Conservation (phyloP, 2,888 invertebrate genomes). For the Pristionchus mayeri region DNA sequence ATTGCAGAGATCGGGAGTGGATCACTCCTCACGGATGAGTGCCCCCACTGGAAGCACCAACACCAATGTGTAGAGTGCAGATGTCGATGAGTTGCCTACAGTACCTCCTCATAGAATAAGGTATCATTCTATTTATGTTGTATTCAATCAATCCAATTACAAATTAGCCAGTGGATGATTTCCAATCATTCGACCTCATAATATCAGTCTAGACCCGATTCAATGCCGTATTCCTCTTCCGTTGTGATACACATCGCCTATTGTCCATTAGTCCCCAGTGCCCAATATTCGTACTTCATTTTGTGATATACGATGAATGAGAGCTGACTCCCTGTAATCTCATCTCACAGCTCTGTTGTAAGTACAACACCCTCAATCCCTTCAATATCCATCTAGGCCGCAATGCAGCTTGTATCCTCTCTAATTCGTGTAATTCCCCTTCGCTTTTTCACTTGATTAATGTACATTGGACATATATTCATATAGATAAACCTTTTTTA, state of each 20-base stretch:
- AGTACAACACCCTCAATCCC: conserved; percentile 16
- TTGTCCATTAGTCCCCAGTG: not conserved
- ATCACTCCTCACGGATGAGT: conserved; percentile 31
- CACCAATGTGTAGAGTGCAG: conserved; percentile 46
- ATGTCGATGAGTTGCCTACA: conserved; percentile 59
- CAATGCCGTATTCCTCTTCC: conserved; percentile 26
- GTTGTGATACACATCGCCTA: conserved; percentile 28
- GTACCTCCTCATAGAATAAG: not conserved
- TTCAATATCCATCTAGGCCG: conserved; percentile 10
- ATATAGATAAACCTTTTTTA: conserved; percentile 33
- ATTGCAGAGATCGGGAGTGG: conserved; percentile 34
- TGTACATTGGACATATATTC: conserved; percentile 28
- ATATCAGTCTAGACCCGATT: conserved; percentile 42
- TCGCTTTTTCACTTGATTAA: conserved; percentile 35
- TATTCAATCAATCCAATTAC: conserved; percentile 11
- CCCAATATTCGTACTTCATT: not conserved
- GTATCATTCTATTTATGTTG: conserved; percentile 14
- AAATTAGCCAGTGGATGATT: conserved; percentile 20
- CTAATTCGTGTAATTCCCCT: conserved; percentile 28
- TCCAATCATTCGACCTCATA: not conserved
- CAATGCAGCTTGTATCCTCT: conserved; percentile 41
- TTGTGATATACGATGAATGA: conserved; percentile 13
- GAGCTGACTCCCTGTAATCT: conserved; percentile 25
- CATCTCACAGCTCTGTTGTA: not conserved
- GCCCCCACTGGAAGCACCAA: conserved; percentile 43